phyloP scores from a whole-genome alignment of 2,797 vertebrate species.

The Syngnathus acus region DNA sequence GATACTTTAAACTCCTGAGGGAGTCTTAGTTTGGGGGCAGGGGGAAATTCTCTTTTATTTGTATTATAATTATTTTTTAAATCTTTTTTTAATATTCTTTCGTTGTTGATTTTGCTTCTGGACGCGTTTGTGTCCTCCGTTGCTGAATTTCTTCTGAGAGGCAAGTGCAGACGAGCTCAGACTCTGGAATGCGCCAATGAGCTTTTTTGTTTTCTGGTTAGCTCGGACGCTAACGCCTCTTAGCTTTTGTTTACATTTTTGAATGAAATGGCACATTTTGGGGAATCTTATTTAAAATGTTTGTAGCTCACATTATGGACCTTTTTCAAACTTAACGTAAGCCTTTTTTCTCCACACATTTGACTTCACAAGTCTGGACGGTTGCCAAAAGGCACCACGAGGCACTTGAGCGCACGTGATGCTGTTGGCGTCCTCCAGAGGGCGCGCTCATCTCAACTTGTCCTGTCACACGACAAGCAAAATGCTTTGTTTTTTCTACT shows the following conservation, averaged over 20 bases:
- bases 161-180: neutral
- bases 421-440: neutral
- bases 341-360: neutral
- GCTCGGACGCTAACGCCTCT: neutral
- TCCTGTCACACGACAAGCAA: conserved; percentile 53
- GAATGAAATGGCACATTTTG: neutral
- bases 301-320: neutral
- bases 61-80: conserved; percentile 3
- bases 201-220: neutral
- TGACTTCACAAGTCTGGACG: neutral
- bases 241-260: conserved; percentile 5
- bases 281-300: neutral
- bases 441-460: neutral
- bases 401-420: neutral
- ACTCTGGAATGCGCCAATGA: neutral
- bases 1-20: conserved; percentile 32
- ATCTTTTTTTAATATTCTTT: neutral
- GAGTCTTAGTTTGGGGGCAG: conserved; percentile 59
- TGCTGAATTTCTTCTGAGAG: conserved; percentile 24
- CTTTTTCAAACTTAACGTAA: neutral
- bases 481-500: conserved; percentile 65
- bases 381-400: neutral
- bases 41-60: neutral
- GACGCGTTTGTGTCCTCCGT: conserved; percentile 11
- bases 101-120: conserved; percentile 1